A percentile compares a stretch with the other conserved stretches of the same genome.
Evolutionary conservation across 2,797 vertebrate species (phyloP).

Genomic region (Trachops cirrhosus): DNA sequence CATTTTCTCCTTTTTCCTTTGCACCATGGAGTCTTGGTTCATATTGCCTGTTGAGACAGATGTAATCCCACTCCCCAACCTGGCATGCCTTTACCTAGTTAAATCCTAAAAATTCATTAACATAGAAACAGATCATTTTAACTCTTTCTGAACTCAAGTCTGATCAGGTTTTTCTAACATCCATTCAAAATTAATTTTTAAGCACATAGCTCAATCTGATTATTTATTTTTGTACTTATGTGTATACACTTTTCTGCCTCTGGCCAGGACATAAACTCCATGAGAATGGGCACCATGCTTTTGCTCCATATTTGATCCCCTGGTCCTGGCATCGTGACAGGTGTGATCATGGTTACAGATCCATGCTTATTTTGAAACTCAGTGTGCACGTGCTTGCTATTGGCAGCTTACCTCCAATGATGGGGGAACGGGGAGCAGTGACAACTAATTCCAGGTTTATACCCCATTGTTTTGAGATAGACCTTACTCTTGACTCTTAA

Average conservation of each 20-base stretch:
- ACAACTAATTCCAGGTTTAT: not conserved
- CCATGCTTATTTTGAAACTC: not conserved
- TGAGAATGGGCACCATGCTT: not conserved
- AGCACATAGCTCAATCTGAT: not conserved
- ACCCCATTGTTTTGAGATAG: not conserved
- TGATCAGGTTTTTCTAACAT: not conserved
- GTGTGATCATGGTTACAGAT: not conserved
- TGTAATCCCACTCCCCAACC: not conserved
- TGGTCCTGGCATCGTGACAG: not conserved
- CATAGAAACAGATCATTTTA: not conserved
- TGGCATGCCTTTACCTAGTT: not conserved
- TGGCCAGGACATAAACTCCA: not conserved
- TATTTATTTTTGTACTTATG: not conserved
- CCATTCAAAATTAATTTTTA: not conserved
- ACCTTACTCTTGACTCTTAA: not conserved
- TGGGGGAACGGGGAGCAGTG: rapidly evolving
- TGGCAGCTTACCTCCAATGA: not conserved
- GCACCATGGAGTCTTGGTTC: not conserved
- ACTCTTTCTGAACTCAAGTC: not conserved
- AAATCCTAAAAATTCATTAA: not conserved
- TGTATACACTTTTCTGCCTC: not conserved
- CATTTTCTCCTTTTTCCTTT: not conserved
- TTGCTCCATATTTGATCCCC: not conserved
- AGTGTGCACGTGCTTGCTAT: not conserved
- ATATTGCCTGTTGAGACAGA: not conserved